A percentile compares a stretch with the other conserved stretches of the same genome.
Conservation (phyloP, 2,888 invertebrate genomes). For the Hypercompe scribonia region DNA sequence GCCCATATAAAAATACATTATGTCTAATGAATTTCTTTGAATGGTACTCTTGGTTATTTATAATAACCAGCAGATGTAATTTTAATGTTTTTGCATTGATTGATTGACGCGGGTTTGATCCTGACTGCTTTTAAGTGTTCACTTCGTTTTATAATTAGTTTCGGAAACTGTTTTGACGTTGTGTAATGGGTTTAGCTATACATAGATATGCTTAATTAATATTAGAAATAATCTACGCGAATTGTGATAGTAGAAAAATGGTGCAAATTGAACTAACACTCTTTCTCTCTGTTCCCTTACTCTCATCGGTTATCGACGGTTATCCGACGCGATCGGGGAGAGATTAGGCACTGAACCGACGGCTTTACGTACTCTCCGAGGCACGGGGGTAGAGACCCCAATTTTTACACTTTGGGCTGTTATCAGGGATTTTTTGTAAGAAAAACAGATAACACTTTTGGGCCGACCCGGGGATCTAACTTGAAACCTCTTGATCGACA, state of each 20-base stretch:
- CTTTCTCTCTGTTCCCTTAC: too few relatives aligned
- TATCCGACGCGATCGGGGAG: too few relatives aligned
- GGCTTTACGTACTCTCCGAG: too few relatives aligned
- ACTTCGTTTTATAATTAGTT: slow-evolving; percentile 14
- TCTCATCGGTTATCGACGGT: too few relatives aligned
- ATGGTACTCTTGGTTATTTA: slow-evolving; percentile 21
- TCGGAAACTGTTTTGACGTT: neutral
- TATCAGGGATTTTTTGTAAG: too few relatives aligned
- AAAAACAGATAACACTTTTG: too few relatives aligned
- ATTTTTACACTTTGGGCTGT: too few relatives aligned
- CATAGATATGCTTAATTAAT: neutral
- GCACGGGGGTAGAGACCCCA: too few relatives aligned
- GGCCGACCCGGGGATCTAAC: too few relatives aligned
- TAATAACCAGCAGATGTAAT: slow-evolving; percentile 43
- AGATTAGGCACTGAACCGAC: too few relatives aligned
- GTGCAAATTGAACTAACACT: neutral
- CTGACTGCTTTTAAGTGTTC: slow-evolving; percentile 16
- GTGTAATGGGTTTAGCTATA: neutral
- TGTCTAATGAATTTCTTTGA: slow-evolving; percentile 1
- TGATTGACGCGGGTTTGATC: slow-evolving; percentile 42
- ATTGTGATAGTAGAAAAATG: neutral
- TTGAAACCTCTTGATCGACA: too few relatives aligned
- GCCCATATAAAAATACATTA: neutral
- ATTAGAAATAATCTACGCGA: neutral
- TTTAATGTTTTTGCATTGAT: slow-evolving; percentile 39